A percentile compares a stretch with the other conserved stretches of the same genome.
phyloP scores from a whole-genome alignment of 2,888 invertebrate species.

The Malthinus flaveolus region DNA sequence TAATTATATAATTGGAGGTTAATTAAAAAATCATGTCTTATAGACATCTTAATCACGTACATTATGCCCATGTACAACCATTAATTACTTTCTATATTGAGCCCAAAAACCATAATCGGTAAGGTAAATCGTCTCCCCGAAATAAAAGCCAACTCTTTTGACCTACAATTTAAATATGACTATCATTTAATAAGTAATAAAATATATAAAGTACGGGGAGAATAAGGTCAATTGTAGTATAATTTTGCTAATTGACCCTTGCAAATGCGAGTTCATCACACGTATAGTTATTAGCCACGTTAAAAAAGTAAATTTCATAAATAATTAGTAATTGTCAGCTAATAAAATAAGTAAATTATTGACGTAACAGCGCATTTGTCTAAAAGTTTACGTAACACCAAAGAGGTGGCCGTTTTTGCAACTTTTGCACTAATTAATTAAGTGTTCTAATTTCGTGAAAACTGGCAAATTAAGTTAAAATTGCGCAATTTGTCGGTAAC shows the following conservation, averaged over 20 bases:
- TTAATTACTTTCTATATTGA: no score
- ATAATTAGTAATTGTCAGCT: constrained; percentile 1
- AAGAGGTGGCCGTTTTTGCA: background rate
- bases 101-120: no score
- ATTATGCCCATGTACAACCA: no score
- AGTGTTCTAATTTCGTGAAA: background rate
- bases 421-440: background rate
- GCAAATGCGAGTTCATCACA: constrained; percentile 24
- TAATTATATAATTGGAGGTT: no score
- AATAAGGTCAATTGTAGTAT: constrained; percentile 25
- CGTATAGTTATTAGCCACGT: constrained; percentile 11
- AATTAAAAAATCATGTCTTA: no score
- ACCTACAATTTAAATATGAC: no score
- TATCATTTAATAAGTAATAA: constrained; percentile 8
- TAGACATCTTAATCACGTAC: no score
- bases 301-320: background rate
- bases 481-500: background rate
- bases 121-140: no score
- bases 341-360: constrained; percentile 2
- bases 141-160: no score
- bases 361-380: background rate
- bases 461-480: background rate
- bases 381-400: background rate
- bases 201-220: constrained; percentile 10
- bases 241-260: constrained; percentile 29